Evolutionary conservation across 2,888 invertebrate genomes (phyloP).

Genomic region (Sphaerophoria taeniata): DNA sequence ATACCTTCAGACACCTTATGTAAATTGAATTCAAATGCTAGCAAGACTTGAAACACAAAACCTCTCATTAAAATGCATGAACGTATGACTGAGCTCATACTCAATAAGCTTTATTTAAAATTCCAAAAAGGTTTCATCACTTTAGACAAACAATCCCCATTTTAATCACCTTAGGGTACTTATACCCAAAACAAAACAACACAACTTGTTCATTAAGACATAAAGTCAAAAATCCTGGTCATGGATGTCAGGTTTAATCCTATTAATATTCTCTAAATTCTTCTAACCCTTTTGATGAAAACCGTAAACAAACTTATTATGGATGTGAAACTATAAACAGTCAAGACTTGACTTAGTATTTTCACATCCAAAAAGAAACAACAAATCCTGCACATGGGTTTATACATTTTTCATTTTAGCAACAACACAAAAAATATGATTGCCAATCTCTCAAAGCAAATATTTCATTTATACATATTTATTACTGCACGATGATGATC

Average conservation of each 20-base stretch:
- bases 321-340: neutral
- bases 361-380: slow-evolving; percentile 15
- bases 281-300: neutral
- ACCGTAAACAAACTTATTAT: neutral
- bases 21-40: too few relatives aligned
- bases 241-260: neutral
- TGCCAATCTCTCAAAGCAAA: slow-evolving; percentile 17
- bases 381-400: neutral
- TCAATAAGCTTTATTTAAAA: too few relatives aligned
- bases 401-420: neutral
- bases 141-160: too few relatives aligned
- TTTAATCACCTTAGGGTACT: too few relatives aligned
- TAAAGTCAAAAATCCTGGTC: neutral
- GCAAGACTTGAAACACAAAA: too few relatives aligned
- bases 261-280: neutral
- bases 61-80: too few relatives aligned
- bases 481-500: neutral
- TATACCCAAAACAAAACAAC: too few relatives aligned
- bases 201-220: neutral
- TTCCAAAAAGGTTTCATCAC: too few relatives aligned
- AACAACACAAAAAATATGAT: neutral
- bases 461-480: neutral
- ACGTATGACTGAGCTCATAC: too few relatives aligned
- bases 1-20: too few relatives aligned
- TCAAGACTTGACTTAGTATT: too few relatives aligned